Conservation (phyloP, 2,888 invertebrate genomes). For the Autographa gamma region DNA sequence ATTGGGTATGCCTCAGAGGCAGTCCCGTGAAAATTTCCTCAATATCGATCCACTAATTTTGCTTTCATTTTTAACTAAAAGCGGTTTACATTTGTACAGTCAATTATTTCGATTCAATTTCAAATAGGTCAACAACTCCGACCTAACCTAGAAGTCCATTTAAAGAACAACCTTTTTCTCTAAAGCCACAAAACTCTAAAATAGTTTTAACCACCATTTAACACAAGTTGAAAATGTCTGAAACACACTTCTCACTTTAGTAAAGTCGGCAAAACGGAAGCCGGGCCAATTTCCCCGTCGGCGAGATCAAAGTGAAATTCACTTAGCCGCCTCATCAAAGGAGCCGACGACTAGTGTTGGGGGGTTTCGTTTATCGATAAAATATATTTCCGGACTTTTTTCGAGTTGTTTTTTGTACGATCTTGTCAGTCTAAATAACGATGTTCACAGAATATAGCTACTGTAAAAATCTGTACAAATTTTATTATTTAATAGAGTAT, state of each 20-base stretch:
- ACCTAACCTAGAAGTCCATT: neutral
- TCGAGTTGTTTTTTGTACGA: neutral
- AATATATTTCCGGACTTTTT: neutral
- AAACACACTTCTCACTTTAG: constrained; percentile 31
- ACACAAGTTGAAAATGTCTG: neutral
- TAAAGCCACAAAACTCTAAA: neutral
- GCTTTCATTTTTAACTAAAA: too few relatives aligned
- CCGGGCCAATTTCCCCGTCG: constrained; percentile 74
- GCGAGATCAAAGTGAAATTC: constrained; percentile 84
- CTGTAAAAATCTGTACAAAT: too few relatives aligned
- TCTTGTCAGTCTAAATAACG: too few relatives aligned
- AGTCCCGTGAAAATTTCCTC: too few relatives aligned
- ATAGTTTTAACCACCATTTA: neutral
- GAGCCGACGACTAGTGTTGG: constrained; percentile 66
- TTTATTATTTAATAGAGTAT: too few relatives aligned
- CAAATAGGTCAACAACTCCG: neutral
- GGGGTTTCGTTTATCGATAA: constrained; percentile 46
- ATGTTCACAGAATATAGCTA: too few relatives aligned
- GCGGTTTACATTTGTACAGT: too few relatives aligned
- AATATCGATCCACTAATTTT: too few relatives aligned
- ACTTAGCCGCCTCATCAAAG: constrained; percentile 83
- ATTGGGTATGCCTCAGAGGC: too few relatives aligned
- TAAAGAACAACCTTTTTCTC: too few relatives aligned
- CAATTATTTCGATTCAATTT: too few relatives aligned
- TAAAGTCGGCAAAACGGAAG: constrained; percentile 63